A percentile compares a stretch with the other conserved stretches of the same genome.
These are phyloP conservation scores for Pempheris klunzingeri DNA, from an alignment of 2,797 vertebrate genomes.

Conservation along the genomic window DNA sequence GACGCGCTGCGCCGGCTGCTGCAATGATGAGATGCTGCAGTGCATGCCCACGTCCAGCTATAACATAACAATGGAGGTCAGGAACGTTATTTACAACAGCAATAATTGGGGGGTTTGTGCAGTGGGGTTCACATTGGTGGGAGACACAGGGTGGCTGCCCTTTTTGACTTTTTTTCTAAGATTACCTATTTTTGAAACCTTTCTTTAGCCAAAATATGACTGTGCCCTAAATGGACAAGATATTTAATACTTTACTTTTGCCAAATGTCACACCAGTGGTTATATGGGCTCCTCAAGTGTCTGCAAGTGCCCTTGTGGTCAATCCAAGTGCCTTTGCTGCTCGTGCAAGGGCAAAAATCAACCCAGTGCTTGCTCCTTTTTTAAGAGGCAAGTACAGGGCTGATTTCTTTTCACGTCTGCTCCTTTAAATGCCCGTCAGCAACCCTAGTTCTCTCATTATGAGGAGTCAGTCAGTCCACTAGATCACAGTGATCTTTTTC, in stretches of 20 bases:
- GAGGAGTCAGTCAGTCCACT: neutral
- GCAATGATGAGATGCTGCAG: slow-evolving; percentile 93
- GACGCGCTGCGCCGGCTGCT: slow-evolving; percentile 96
- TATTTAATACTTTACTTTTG: slow-evolving; percentile 8
- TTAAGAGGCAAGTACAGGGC: too few relatives aligned
- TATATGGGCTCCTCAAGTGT: neutral
- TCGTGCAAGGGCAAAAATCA: slow-evolving; percentile 24
- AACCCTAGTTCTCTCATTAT: neutral
- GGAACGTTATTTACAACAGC: neutral
- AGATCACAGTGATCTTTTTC: neutral
- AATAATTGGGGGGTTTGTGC: neutral
- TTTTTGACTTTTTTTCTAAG: neutral
- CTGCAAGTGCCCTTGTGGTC: slow-evolving; percentile 2
- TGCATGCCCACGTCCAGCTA: slow-evolving; percentile 90
- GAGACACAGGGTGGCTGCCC: neutral
- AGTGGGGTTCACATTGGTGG: neutral
- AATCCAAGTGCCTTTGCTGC: neutral
- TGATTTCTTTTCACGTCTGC: neutral
- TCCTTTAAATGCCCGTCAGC: neutral
- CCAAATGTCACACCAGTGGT: slow-evolving; percentile 23
- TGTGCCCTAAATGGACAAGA: neutral
- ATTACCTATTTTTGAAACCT: neutral
- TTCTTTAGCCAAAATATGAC: neutral
- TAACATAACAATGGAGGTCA: slow-evolving; percentile 91
- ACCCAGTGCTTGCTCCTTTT: slow-evolving; percentile 1